phyloP scores from a whole-genome alignment of 2,888 invertebrate genomes.

The Cosmopolites sordidus region DNA sequence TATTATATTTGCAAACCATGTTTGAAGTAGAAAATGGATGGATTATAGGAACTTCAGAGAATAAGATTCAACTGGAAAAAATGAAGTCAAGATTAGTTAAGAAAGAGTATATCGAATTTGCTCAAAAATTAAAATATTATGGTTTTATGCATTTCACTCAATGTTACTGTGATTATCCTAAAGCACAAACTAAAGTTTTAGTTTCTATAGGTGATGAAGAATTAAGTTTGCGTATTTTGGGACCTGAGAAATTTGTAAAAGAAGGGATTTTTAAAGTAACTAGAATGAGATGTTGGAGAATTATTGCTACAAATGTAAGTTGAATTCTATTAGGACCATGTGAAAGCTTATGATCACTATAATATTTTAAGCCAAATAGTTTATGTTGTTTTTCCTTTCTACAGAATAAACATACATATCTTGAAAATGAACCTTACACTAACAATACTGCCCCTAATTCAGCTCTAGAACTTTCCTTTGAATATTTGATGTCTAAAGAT shows the following conservation, averaged over 20 bases:
- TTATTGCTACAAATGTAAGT: slow-evolving; percentile 78
- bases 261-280: slow-evolving; percentile 92
- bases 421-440: slow-evolving; percentile 37
- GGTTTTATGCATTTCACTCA: slow-evolving; percentile 79
- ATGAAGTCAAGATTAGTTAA: slow-evolving; percentile 76
- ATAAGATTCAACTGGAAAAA: slow-evolving; percentile 59
- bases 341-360: background rate
- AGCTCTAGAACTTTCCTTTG: slow-evolving; percentile 83
- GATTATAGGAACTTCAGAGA: slow-evolving; percentile 70
- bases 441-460: slow-evolving; percentile 41
- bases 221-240: slow-evolving; percentile 65
- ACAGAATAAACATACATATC: slow-evolving; percentile 35
- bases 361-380: background rate
- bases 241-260: slow-evolving; percentile 57
- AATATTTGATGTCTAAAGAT: slow-evolving; percentile 89
- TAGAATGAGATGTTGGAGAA: slow-evolving; percentile 95
- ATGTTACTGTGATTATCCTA: slow-evolving; percentile 74
- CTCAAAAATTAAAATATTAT: slow-evolving; percentile 80
- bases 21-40: slow-evolving; percentile 85
- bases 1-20: slow-evolving; percentile 82
- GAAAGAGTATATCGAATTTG: slow-evolving; percentile 83
- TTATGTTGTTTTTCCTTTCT: slow-evolving; percentile 28
- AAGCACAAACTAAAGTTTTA: slow-evolving; percentile 60
- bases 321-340: too few species aligned
- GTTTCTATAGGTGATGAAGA: slow-evolving; percentile 86